Base-by-base conservation (phyloP, 2,888 invertebrate genomes). In the Silvanus unidentatus region DNA sequence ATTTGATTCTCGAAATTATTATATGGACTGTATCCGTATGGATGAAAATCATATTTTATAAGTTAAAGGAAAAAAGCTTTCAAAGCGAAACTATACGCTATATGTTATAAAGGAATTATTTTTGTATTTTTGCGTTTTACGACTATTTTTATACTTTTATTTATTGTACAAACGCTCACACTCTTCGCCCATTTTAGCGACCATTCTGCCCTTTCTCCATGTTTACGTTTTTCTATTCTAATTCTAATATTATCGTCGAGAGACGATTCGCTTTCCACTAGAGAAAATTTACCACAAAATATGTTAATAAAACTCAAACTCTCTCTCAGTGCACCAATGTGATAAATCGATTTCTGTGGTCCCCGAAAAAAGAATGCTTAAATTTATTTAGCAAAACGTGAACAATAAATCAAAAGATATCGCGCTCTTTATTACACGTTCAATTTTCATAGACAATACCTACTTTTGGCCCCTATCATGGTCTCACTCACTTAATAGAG, bases 11-110 rank as follows among this genome's bases (percentile, higher is more conserved):
- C 68, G 69, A 61, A 72, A 72, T 72, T 72, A 72, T 72, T 72
- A 71, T 71, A 72, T 70, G 72, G 72, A 72, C 72, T 72, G 72
- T 72, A 72, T 72, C 72, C 72, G 72, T 72, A 72, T 72, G 72
- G 71, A 71, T 71, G 67, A 64, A 71, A 72, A 72, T 72, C 71
- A 71, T 72, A 71, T 71, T 71, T 72, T 69, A 70, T 69, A 63
- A 59, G 58, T 58, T 52, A 53, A 55, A 32, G 32, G 58, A 56
- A 65, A 60, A 52, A 53, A 62, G 55, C 60, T 60, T 63, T 60
- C 62, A 42, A 51, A 51, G 54, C 59, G 58, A 54, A 39, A 27
- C 50, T 61, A 67, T 68, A 66, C 66, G 66, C 68, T 62, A 39
- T 11, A 8, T 10, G 44, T 49, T 44, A 56, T 59, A 63, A 59